These are phyloP conservation scores for Xestoiulus laeticollis DNA, from an alignment of 2,888 invertebrate species.

Conservation along the genomic window DNA sequence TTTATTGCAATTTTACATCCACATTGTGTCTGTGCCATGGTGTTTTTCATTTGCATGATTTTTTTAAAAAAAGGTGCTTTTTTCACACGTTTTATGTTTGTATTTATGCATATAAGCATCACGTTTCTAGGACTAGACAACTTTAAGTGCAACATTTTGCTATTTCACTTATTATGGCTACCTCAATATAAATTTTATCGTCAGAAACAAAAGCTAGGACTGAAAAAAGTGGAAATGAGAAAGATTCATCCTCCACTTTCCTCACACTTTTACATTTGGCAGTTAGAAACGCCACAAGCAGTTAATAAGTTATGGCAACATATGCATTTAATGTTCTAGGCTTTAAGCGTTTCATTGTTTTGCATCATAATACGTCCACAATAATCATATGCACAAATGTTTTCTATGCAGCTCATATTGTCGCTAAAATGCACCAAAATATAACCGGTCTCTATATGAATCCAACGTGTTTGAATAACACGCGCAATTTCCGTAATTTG, in stretches of 20 bases:
- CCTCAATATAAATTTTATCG: not conserved
- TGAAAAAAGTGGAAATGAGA: not conserved
- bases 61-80: not conserved
- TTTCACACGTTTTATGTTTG: not conserved
- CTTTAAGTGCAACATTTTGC: not conserved
- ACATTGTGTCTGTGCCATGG: not conserved
- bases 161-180: not conserved
- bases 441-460: too few relatives aligned
- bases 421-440: too few relatives aligned
- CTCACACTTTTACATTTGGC: not conserved
- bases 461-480: not conserved
- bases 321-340: not conserved
- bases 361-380: not conserved
- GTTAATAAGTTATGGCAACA: conserved; percentile 20
- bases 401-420: not conserved
- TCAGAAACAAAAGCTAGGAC: not conserved
- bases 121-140: not conserved
- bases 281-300: not conserved
- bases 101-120: not conserved
- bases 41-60: not conserved
- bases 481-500: not conserved
- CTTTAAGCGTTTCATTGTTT: not conserved
- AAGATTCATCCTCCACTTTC: not conserved
- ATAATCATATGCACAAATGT: not conserved
- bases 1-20: not conserved